Evolutionary conservation across 2,888 invertebrate genomes (phyloP).

Genomic region (Rotaria magnacalcarata): DNA sequence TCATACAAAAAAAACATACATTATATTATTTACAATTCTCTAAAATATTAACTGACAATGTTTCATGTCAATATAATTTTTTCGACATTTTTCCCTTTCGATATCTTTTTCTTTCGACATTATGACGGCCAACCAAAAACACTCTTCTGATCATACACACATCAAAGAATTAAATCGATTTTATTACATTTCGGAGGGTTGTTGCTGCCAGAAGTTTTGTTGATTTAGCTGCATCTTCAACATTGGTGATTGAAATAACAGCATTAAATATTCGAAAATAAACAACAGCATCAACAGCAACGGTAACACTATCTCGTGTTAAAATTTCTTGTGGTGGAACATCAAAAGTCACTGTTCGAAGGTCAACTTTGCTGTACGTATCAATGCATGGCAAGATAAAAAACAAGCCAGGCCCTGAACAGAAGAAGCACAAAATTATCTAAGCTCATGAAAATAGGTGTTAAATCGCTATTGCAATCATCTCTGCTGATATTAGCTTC

Average conservation of each 20-base stretch:
- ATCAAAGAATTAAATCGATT: not conserved
- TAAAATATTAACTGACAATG: no score
- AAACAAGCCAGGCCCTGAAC: constrained; percentile 78
- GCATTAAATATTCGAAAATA: constrained; percentile 56
- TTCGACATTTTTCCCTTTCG: no score
- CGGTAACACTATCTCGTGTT: constrained; percentile 57
- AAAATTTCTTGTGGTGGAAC: constrained; percentile 49
- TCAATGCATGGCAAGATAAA: constrained; percentile 77
- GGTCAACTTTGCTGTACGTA: constrained; percentile 48
- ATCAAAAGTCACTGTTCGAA: constrained; percentile 47
- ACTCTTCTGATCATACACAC: not conserved
- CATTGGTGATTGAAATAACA: constrained; percentile 55
- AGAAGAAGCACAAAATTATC: not conserved
- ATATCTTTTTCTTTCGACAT: no score
- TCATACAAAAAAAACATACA: no score
- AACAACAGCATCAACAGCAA: constrained; percentile 57
- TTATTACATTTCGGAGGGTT: constrained; percentile 56
- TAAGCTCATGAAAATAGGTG: not conserved
- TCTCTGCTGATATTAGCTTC: not conserved
- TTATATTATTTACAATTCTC: no score
- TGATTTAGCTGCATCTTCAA: constrained; percentile 54
- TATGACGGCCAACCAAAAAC: no score
- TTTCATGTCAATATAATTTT: no score
- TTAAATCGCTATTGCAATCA: not conserved
- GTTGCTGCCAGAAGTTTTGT: constrained; percentile 56